These are phyloP conservation scores for Epirrita christyi DNA, from an alignment of 2,888 invertebrate genomes.

Conservation along the genomic window DNA sequence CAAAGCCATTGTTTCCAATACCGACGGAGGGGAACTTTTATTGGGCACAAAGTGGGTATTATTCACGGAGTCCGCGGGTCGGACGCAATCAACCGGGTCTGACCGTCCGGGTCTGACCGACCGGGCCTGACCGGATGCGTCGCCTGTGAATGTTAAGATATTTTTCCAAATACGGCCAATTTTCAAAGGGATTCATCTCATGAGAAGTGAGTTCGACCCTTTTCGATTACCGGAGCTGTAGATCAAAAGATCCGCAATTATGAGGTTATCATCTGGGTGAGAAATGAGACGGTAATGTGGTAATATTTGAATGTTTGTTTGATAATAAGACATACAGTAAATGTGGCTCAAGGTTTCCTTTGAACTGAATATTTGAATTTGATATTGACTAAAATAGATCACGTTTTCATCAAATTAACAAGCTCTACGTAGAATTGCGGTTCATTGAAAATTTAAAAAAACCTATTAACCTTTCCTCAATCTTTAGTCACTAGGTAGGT, in stretches of 20 bases:
- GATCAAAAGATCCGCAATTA: constrained; percentile 75
- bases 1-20: constrained; percentile 83
- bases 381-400: too few species aligned
- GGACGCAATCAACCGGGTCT: constrained; percentile 68
- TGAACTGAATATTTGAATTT: too few species aligned
- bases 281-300: constrained; percentile 26
- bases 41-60: constrained; percentile 82
- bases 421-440: too few species aligned
- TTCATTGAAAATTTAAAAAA: too few species aligned
- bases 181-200: constrained; percentile 77
- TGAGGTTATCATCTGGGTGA: constrained; percentile 57
- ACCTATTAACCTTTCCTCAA: too few species aligned
- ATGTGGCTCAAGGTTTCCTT: not conserved
- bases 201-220: constrained; percentile 73
- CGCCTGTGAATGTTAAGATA: constrained; percentile 81
- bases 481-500: too few species aligned
- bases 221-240: constrained; percentile 74
- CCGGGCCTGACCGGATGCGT: constrained; percentile 66
- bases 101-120: constrained; percentile 29
- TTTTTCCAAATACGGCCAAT: constrained; percentile 77
- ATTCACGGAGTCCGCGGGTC: constrained; percentile 77
- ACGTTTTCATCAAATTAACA: too few species aligned
- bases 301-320: constrained; percentile 15
- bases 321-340: not conserved
- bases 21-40: constrained; percentile 77